Conservation (phyloP, 1,140 invertebrate genomes). For the Schlechtendalia chinensis region DNA sequence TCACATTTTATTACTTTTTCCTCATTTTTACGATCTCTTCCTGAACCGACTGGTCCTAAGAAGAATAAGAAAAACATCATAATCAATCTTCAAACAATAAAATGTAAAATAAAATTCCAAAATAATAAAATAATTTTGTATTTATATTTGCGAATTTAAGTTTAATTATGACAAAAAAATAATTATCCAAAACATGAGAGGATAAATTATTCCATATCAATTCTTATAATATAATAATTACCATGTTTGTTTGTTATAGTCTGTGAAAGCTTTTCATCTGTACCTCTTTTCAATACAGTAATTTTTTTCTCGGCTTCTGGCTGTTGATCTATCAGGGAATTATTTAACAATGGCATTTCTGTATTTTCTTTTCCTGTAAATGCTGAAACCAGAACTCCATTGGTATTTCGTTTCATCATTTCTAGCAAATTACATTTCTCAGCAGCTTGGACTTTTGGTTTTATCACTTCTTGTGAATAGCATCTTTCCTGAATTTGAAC, state of each 20-base stretch:
- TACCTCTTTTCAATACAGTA: conserved; percentile 26
- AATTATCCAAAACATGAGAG: too few species aligned
- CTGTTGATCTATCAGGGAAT: neutral
- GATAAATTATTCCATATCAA: too few species aligned
- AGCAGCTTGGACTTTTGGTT: neutral
- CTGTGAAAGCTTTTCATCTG: conserved; percentile 1
- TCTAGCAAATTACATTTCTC: conserved; percentile 3
- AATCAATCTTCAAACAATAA: neutral
- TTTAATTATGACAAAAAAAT: neutral
- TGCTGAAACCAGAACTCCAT: neutral
- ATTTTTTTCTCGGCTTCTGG: neutral
- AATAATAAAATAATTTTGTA: neutral
- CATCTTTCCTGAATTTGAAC: neutral
- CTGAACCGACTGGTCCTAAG: conserved; percentile 41
- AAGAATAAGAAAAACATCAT: neutral
- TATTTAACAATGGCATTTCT: neutral
- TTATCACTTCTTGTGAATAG: neutral
- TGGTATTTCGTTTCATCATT: neutral
- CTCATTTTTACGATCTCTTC: conserved; percentile 40
- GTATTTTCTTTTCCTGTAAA: conserved; percentile 11
- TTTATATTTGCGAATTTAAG: neutral
- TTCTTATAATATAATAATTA: conserved; percentile 3
- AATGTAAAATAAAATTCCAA: too few species aligned
- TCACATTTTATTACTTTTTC: neutral
- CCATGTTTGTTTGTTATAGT: conserved; percentile 30